Evolutionary conservation across 2,888 invertebrate genomes (phyloP), one percentile per base, ranked within the genome.

Genomic region (Eupithecia exiguata): DNA sequence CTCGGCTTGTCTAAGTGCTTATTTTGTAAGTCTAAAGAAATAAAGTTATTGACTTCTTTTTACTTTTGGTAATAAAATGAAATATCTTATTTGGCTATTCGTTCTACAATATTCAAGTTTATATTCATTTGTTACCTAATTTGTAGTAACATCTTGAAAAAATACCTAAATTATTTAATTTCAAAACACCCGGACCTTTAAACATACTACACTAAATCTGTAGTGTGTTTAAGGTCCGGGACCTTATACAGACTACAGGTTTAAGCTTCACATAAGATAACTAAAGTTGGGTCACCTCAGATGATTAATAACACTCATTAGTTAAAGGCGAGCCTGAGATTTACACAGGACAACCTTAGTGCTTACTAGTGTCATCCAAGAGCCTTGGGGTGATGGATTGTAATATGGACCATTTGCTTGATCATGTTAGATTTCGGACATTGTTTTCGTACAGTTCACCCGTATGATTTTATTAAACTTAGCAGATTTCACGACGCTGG

Each of bases 301-400:
- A 78, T 94, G 91, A 94, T 94, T 93, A 93, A 94, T 94, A 88
- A 89, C 86, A 76, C 84, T 88, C 85, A 90, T 90, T 89, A 90
- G 83, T 58, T 58, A 81, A 86, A 90, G 89, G 88, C 91, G 85
- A 87, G 84, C 83, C 84, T 82, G 88, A 91, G 91, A 90, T 91
- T 92, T 89, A 25, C 25, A 53, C 82, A 81, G 83, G 83, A 83
- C 81, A 80, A 81, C 78, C 40, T 61, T 75, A 77, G 78, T 78
- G 75, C 83, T 76, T 78, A 62, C 62, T 75, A 77, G 76, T 70
- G 70, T 74, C 73, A 74, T 72, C 72, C 71, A 46, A 66, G 43
- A 70, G 74, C 76, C 76, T 79, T 69, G 74, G 61, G 63, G 16
- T 76, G 74, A 77, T 79, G 70, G 67, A 78, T 77, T 68, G 16